Percentiles rank a stretch among this genome's conserved stretches.
Conservation (phyloP, 2,888 invertebrate species). For the Lymantria monacha region DNA sequence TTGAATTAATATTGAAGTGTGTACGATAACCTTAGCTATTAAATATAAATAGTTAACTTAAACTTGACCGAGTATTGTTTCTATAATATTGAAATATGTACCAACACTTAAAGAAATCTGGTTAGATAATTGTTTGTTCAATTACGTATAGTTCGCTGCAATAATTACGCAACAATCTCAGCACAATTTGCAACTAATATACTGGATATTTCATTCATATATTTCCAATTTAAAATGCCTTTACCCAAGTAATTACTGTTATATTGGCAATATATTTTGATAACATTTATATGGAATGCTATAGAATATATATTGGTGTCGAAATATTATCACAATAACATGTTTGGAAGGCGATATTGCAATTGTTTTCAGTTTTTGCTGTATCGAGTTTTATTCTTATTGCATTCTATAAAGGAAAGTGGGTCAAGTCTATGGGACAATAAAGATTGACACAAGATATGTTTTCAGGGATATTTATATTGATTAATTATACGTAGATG, state of each 20-base stretch:
- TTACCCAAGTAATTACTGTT: background rate
- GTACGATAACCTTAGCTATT: no score
- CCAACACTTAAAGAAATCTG: background rate
- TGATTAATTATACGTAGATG: no score
- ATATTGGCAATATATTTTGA: background rate
- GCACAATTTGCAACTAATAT: constrained; percentile 1
- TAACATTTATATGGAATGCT: background rate
- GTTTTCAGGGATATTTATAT: no score
- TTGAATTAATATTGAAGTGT: no score
- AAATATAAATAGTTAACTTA: background rate
- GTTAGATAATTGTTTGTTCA: constrained; percentile 5
- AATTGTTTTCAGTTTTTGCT: no score
- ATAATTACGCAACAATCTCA: constrained; percentile 1
- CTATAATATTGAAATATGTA: no score
- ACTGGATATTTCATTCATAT: background rate
- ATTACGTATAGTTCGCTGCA: constrained; percentile 1
- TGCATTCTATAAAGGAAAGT: no score
- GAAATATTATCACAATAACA: background rate
- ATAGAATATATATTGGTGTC: background rate
- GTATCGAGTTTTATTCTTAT: no score
- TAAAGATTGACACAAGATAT: no score
- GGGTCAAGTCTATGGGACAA: no score
- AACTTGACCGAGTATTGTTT: constrained; percentile 1
- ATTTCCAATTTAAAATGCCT: background rate
- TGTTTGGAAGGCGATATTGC: no score